Evolutionary conservation across 2,888 invertebrate species (phyloP), one percentile per base, ranked within the genome.

Genomic region (Microctonus aethiopoides): DNA sequence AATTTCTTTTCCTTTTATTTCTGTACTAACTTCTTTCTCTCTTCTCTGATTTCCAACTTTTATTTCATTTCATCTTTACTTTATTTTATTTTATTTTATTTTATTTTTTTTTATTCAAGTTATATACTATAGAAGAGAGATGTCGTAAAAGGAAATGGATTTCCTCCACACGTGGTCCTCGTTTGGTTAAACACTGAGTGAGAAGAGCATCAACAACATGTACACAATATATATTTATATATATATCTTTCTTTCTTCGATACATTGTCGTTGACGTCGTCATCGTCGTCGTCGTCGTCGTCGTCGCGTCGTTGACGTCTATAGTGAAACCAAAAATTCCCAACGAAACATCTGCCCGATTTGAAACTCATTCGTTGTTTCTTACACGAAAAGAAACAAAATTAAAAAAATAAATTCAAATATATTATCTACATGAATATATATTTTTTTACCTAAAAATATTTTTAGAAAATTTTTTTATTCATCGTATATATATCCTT

Each of bases 131-230:
- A 26, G 61, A 56, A 65, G 39, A 56, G 56, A 64, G 66, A 51
- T 61, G 52, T 72, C 76, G 77, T 77, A 77, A 82, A 83, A 85
- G 85, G 85, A 85, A 85, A 84, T 83, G 84, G 77, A 84, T 84
- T 85, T 85, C 84, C 84, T 85, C 80, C 79, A 80, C 84, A 85
- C 84, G 82, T 85, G 84, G 78, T 83, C 73, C 83, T 82, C 81
- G 82, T 83, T 83, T 83, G 72, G 72, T 63, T 56, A 16, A 34
- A 32, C 20, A 70, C 16, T 68, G 69, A 71, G 68, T 70, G 46
- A 68, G 65, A n/a, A n/a, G n/a, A n/a, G n/a, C n/a, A n/a, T n/a
- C n/a, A n/a, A n/a, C n/a, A n/a, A n/a, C n/a, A 52, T 67, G 71
- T 66, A 26, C 68, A 56, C 63, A 69, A 68, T 68, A 24, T 68